Base-by-base conservation (phyloP, 2,797 vertebrate genomes). In the Sorex maritimensis region DNA sequence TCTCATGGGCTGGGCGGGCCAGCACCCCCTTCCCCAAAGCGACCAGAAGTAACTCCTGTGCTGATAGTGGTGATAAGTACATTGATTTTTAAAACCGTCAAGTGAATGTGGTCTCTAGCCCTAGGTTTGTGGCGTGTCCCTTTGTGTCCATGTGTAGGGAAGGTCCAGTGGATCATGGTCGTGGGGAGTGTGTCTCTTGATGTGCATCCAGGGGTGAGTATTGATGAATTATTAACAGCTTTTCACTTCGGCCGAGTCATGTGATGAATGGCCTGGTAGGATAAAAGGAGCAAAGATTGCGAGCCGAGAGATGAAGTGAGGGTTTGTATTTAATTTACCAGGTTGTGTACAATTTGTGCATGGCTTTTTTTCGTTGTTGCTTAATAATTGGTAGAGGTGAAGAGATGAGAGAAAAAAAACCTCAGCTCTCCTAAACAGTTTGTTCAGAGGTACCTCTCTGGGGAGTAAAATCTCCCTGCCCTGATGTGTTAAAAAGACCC, bases 271-370 rank as follows among this genome's bases (percentile, higher is more conserved):
- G 83, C 92, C 90, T 91, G 44, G 80, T 84, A 73, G 86, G 90
- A 88, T 88, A 78, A 80, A 92, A 93, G 77, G 93, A 81, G 52
- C 0, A 4, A 91, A 93, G 95, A 90, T 21, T 46, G 24, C 44
- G 86, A 83, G 75, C 91, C 74, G 86, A 26, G 21, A n/a, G 52
- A 77, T 52, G 81, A 79, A 49, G n/a, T 72, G n/a, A 83, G 83
- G 49, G 85, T 90, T 91, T 92, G 41, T 91, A 88, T 75, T 78
- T 21, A 61, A 11, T 52, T 52, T 52, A 52, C 88, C 87, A 77
- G 85, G 87, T 95, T 65, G 61, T 88, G 41, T 97, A 92, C 93
- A 92, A 79, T 73, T 68, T 89, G 86, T 95, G 95, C 96, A 97
- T 97, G 95, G 95, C 95, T 89, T 94, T 94, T 94, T 67, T 81